Percentiles rank a stretch among this genome's conserved stretches.
Conservation (phyloP, 2,888 invertebrate genomes). For the Dryococelus australis region DNA sequence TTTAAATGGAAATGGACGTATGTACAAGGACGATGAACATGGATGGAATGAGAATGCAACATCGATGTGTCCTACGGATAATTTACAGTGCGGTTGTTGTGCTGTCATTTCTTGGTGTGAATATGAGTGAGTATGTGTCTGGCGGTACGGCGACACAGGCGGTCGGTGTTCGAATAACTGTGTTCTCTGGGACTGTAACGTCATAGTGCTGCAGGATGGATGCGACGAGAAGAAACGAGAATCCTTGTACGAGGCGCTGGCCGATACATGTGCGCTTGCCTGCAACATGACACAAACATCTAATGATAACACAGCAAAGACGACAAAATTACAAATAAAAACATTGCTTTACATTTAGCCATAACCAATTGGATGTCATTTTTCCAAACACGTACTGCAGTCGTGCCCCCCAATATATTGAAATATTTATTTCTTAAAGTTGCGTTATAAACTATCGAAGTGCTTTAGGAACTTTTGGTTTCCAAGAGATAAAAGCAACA, state of each 20-base stretch:
- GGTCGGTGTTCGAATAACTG: slow-evolving; percentile 64
- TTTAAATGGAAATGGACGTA: neutral
- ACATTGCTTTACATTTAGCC: too few relatives aligned
- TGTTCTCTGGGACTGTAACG: slow-evolving; percentile 62
- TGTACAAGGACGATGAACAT: neutral
- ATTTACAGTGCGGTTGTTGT: neutral
- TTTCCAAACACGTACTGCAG: too few relatives aligned
- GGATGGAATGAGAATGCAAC: slow-evolving; percentile 7
- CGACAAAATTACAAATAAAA: too few relatives aligned
- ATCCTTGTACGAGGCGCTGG: slow-evolving; percentile 77
- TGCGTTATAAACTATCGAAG: too few relatives aligned
- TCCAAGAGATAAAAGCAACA: too few relatives aligned
- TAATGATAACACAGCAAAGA: too few relatives aligned
- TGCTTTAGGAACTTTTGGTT: too few relatives aligned
- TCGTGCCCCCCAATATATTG: too few relatives aligned
- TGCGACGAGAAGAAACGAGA: slow-evolving; percentile 76
- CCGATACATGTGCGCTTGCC: slow-evolving; percentile 83
- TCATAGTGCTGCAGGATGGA: slow-evolving; percentile 76
- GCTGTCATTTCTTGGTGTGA: slow-evolving; percentile 38
- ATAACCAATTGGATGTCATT: too few relatives aligned
- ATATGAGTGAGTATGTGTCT: slow-evolving; percentile 65
- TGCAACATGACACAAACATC: neutral
- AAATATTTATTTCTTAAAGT: too few relatives aligned
- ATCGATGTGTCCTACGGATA: neutral
- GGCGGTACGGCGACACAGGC: slow-evolving; percentile 80